phyloP scores from a whole-genome alignment of 1,140 invertebrate genomes.

The Akabosia matsudoensis region DNA sequence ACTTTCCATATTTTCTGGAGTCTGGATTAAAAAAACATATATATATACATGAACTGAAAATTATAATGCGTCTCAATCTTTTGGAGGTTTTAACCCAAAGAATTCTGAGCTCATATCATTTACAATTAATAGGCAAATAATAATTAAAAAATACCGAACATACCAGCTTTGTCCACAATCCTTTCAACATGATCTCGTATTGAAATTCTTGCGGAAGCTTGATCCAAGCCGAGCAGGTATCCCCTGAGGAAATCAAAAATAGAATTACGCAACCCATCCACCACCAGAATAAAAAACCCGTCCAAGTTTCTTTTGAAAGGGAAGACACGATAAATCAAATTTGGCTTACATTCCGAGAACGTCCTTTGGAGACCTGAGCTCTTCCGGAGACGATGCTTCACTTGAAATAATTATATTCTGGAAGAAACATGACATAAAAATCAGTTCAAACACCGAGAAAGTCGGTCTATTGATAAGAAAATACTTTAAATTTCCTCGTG shows the following conservation, averaged over 20 bases:
- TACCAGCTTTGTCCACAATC: slow-evolving; percentile 39
- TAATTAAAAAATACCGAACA: too few relatives aligned
- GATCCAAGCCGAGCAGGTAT: slow-evolving; percentile 39
- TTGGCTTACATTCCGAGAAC: slow-evolving; percentile 33
- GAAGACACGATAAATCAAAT: background rate
- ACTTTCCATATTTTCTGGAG: slow-evolving; percentile 39
- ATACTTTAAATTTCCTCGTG: slow-evolving; percentile 42
- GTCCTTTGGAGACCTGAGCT: slow-evolving; percentile 41
- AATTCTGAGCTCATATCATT: too few relatives aligned
- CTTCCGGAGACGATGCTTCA: slow-evolving; percentile 29
- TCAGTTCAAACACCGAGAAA: background rate
- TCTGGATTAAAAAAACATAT: slow-evolving; percentile 28
- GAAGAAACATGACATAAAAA: background rate
- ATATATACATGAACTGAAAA: background rate
- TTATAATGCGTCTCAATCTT: background rate
- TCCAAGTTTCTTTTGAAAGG: background rate
- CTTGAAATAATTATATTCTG: slow-evolving; percentile 44
- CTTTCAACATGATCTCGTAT: slow-evolving; percentile 36
- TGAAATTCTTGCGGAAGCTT: slow-evolving; percentile 28
- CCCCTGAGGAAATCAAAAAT: slow-evolving; percentile 32
- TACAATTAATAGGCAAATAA: too few relatives aligned
- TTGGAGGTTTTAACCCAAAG: too few relatives aligned
- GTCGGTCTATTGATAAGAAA: background rate
- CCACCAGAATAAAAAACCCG: too few relatives aligned
- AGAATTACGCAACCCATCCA: background rate